Evolutionary conservation across 2,113 vertebrate genomes (phyloP), one percentile per base, ranked within the genome.

Genomic region (Pachycephala philippinensis): DNA sequence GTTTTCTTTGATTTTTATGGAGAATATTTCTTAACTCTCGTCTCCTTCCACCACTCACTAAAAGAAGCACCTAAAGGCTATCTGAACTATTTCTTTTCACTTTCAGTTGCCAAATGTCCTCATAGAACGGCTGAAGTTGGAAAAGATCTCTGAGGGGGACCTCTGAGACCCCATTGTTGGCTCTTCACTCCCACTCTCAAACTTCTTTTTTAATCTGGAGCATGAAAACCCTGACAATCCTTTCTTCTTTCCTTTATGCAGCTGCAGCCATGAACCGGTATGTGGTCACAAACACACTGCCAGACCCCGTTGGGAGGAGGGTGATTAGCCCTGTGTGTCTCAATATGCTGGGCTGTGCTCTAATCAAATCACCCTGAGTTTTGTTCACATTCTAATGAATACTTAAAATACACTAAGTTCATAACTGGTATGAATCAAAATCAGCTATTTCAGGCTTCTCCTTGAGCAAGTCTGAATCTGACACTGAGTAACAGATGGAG

Each of bases 281-380:
- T 1, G 4, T 12, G 76, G 24, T 27, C 2, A 2, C 30, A 72
- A 52, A 28, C 31, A 35, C 72, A 60, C 3, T 5, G 1, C 37
- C 20, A 87, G 47, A 26, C 9, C 19, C 11, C 10, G 31, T 28
- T 44, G 1, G 17, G 35, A 78, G 44, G 27, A 35, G 35, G 35
- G 61, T 59, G 45, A 40, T 9, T 18, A 30, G 20, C 57, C 35
- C 35, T 27, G 2, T 26, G 28, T 13, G 17, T 28, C 84, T 65
- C 37, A 28, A 23, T 2, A 10, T 68, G 44, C 92, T 68, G 65
- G 68, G 30, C 40, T 68, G 31, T 10, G 45, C 14, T 50, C 39
- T 68, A 26, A 49, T 28, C n/a, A 69, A 39, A 77, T 76, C 40
- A 45, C 18, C 26, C 5, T 5, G 23, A 35, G 31, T 84, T 87